These are phyloP conservation scores for Chelmon rostratus DNA, from an alignment of 2,797 vertebrate genomes.

Conservation along the genomic window DNA sequence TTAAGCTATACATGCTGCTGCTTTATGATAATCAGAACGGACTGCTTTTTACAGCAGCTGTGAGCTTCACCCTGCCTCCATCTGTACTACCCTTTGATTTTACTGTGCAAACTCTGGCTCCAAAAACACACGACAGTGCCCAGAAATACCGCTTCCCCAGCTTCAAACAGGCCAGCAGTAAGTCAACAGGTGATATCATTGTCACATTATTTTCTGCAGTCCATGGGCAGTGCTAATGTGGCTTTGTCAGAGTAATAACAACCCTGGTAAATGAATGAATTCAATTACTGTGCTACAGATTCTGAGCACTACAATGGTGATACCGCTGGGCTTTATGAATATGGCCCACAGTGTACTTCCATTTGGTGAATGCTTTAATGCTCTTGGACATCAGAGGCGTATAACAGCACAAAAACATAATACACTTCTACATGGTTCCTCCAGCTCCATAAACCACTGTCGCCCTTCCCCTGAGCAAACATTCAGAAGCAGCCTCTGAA, in stretches of 20 bases:
- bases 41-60: conserved; percentile 51
- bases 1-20: conserved; percentile 55
- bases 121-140: conserved; percentile 43
- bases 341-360: conserved; percentile 52
- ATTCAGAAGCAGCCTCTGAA: conserved; percentile 60
- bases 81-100: conserved; percentile 71
- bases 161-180: conserved; percentile 62
- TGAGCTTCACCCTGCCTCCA: conserved; percentile 56
- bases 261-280: conserved; percentile 66
- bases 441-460: conserved; percentile 40
- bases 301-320: conserved; percentile 53
- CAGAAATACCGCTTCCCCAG: conserved; percentile 61
- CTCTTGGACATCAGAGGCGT: conserved; percentile 62
- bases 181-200: conserved; percentile 78
- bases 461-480: conserved; percentile 61
- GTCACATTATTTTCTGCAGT: conserved; percentile 67
- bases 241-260: conserved; percentile 70
- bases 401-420: conserved; percentile 50
- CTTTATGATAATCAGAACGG: conserved; percentile 61
- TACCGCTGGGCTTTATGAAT: conserved; percentile 62
- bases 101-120: conserved; percentile 64
- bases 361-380: conserved; percentile 66
- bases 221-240: conserved; percentile 58
- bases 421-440: conserved; percentile 46
- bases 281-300: conserved; percentile 61